Conservation (phyloP, 23 tunicate genomes). For the Phallusia fumigata region DNA sequence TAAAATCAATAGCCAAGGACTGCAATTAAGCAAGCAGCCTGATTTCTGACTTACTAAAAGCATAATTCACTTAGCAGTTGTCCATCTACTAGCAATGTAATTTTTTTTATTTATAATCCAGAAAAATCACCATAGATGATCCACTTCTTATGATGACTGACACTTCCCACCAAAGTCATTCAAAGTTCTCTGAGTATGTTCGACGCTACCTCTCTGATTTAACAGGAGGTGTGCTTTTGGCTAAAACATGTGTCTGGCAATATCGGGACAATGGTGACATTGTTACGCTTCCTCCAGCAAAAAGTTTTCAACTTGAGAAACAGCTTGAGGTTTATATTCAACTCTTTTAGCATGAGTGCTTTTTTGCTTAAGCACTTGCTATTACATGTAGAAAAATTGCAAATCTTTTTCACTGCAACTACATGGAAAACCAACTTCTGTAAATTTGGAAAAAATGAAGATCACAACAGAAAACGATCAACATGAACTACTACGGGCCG, state of each 20-base stretch:
- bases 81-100: too few relatives aligned
- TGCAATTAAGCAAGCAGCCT: too few relatives aligned
- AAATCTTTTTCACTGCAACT: background rate
- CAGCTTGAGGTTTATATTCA: background rate
- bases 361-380: background rate
- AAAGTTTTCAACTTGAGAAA: background rate
- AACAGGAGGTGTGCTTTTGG: background rate
- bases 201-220: background rate
- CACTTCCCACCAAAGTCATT: background rate
- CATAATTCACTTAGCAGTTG: too few relatives aligned
- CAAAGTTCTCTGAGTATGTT: background rate
- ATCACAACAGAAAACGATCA: background rate
- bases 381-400: background rate
- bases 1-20: too few relatives aligned
- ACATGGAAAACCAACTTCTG: background rate
- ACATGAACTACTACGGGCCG: background rate
- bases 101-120: background rate
- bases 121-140: background rate
- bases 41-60: too few relatives aligned
- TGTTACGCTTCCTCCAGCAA: background rate
- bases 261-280: background rate
- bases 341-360: background rate
- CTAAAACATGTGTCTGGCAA: background rate
- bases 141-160: background rate
- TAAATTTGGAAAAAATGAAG: background rate